A percentile compares a stretch with the other conserved stretches of the same genome.
Conservation (phyloP, 1,140 invertebrate species). For the Eupeodes corollae region DNA sequence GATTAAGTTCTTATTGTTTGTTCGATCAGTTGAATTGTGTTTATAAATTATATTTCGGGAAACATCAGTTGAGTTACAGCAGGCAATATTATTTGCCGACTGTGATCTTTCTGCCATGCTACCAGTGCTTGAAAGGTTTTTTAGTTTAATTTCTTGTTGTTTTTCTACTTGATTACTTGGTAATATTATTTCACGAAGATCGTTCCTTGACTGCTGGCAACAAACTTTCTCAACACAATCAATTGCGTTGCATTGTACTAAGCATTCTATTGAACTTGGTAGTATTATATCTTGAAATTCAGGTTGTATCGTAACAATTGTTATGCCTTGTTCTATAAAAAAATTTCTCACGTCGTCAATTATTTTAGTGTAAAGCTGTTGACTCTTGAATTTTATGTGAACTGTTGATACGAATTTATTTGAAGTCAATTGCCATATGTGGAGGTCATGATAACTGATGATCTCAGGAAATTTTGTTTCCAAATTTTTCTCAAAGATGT, state of each 20-base stretch:
- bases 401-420: constrained; percentile 58
- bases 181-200: constrained; percentile 23
- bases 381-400: constrained; percentile 61
- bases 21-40: too few relatives aligned
- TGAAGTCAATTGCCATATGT: constrained; percentile 66
- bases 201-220: constrained; percentile 25
- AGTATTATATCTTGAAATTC: constrained; percentile 48
- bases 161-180: constrained; percentile 4
- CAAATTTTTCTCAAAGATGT: constrained; percentile 50
- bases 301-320: constrained; percentile 65
- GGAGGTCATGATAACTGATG: constrained; percentile 68
- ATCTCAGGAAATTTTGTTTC: constrained; percentile 63
- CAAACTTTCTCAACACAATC: constrained; percentile 32
- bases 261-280: constrained; percentile 21
- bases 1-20: too few relatives aligned
- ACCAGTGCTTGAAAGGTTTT: too few relatives aligned
- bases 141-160: too few relatives aligned
- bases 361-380: constrained; percentile 40
- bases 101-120: too few relatives aligned
- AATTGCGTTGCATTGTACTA: constrained; percentile 25
- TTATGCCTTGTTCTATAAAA: constrained; percentile 61
- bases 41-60: too few relatives aligned
- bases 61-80: too few relatives aligned
- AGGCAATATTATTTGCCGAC: too few relatives aligned
- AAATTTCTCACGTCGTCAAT: constrained; percentile 53